Evolutionary conservation across 1,140 invertebrate genomes (phyloP).

Genomic region (Anastrepha obliqua): DNA sequence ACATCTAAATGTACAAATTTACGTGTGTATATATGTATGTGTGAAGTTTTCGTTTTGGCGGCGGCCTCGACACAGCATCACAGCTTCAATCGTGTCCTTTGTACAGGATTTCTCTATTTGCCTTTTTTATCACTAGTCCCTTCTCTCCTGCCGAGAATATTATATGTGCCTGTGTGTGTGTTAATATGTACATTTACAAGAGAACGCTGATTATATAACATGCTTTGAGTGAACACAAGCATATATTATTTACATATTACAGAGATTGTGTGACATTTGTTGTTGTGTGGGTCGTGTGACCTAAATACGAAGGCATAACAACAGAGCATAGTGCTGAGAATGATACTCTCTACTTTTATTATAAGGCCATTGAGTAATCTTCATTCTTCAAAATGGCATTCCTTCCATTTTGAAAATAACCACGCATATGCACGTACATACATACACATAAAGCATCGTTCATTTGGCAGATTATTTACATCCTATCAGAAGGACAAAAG

Average conservation of each 20-base stretch:
- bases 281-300: slow-evolving; percentile 33
- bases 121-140: background rate
- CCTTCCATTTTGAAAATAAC: slow-evolving; percentile 31
- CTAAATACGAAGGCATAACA: slow-evolving; percentile 40
- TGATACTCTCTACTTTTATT: background rate
- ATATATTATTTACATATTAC: slow-evolving; percentile 19
- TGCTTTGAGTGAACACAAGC: background rate
- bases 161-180: background rate
- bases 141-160: background rate
- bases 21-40: background rate
- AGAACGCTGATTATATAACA: background rate
- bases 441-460: background rate
- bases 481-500: too few species aligned
- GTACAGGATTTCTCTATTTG: slow-evolving; percentile 20
- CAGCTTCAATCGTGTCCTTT: slow-evolving; percentile 19
- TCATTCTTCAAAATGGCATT: slow-evolving; percentile 8
- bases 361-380: slow-evolving; percentile 5
- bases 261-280: slow-evolving; percentile 5
- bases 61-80: slow-evolving; percentile 36
- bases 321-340: background rate
- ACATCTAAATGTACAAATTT: background rate
- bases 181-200: background rate
- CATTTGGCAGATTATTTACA: background rate
- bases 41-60: background rate
- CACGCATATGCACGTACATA: background rate